Evolutionary conservation across 2,113 vertebrate species (phyloP), one percentile per base, ranked within the genome.

Genomic region (Procavia capensis): DNA sequence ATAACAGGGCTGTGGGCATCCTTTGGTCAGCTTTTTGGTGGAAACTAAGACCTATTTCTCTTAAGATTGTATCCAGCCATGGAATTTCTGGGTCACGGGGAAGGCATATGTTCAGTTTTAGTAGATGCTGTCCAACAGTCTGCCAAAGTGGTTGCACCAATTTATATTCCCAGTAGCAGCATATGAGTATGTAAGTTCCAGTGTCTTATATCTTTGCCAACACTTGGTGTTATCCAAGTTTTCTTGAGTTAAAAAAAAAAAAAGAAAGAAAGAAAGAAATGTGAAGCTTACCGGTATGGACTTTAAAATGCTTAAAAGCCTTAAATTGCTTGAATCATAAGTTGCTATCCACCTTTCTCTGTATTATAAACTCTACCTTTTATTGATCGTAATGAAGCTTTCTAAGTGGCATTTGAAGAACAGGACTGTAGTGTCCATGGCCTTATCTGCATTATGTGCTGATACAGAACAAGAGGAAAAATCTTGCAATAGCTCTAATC

Each of bases 221-320:
- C 5, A 6, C 39, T 57, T 59, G 27, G 6, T 43, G 20, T 50
- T 91, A 80, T n/a, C n/a, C 9, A 47, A 25, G 57, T 74, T 93
- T 93, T 84, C 63, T 90, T 94, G 31, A 79, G 27, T n/a, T 78
- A 84, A 66, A 24, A 50, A 81, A 5, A 27, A 61, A 47, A 79
- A 59, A 86, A 9, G n/a, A n/a, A n/a, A n/a, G n/a, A n/a, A n/a
- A n/a, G n/a, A n/a, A 61, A 47, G 83, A 59, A 86, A 9, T 41
- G 64, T 80, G 72, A 79, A 76, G n/a, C 20, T 95, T 75, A 31
- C 85, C 68, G 47, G 8, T 25, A 50, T 92, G 13, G 7, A 54
- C 16, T 93, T 90, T 75, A 80, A 85, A 92, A 80, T 80, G 31
- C 45, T 79, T 68, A 59, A 76, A 76, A 95, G 17, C 78, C 66